A percentile compares a stretch with the other conserved stretches of the same genome.
phyloP scores from a whole-genome alignment of 2,797 vertebrate species.

The Clarias pachynema region DNA sequence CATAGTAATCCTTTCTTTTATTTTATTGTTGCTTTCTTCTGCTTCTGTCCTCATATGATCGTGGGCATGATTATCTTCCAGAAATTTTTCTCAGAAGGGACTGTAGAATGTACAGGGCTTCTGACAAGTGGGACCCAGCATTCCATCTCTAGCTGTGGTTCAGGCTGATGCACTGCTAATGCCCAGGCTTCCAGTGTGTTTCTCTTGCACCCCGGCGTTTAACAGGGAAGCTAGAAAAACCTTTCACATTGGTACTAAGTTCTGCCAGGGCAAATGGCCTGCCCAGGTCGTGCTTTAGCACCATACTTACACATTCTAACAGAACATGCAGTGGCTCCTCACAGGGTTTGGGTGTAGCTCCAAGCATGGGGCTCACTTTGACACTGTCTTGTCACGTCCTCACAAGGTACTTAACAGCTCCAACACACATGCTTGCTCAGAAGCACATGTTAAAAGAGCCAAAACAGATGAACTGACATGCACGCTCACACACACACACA shows the following conservation, averaged over 20 bases:
- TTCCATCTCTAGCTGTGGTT: background rate
- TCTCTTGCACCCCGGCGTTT: constrained; percentile 74
- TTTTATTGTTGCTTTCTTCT: background rate
- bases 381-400: constrained; percentile 8
- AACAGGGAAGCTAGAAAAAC: constrained; percentile 70
- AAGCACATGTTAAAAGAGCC: constrained; percentile 7
- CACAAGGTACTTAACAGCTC: constrained; percentile 23
- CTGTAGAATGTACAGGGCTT: constrained; percentile 37
- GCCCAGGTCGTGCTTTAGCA: constrained; percentile 72
- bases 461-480: background rate
- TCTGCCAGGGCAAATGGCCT: constrained; percentile 72
- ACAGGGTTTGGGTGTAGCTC: constrained; percentile 65
- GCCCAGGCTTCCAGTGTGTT: constrained; percentile 69
- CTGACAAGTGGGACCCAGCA: constrained; percentile 29
- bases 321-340: constrained; percentile 68
- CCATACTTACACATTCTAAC: constrained; percentile 73
- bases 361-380: constrained; percentile 24
- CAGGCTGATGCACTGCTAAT: constrained; percentile 35
- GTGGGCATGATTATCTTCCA: constrained; percentile 11
- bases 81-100: constrained; percentile 29
- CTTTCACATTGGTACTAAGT: constrained; percentile 76
- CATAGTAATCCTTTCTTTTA: background rate
- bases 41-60: constrained; percentile 30
- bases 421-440: background rate
- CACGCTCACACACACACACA: background rate